Conservation (phyloP, 2,888 invertebrate genomes). For the Lymantria dispar region DNA sequence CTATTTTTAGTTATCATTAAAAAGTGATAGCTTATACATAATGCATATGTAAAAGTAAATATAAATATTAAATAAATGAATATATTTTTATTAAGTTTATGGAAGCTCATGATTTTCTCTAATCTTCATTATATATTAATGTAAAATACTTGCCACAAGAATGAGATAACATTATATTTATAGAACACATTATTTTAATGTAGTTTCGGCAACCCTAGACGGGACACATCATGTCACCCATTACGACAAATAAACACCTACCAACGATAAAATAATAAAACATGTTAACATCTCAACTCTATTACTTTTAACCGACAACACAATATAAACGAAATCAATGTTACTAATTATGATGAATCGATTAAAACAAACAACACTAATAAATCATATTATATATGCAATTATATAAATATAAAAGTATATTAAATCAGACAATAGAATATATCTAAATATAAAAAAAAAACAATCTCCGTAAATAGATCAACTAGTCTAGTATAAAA, state of each 20-base stretch:
- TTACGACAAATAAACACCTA: slow-evolving; percentile 66
- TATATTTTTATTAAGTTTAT: too few relatives aligned
- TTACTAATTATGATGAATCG: slow-evolving; percentile 68
- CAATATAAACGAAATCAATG: slow-evolving; percentile 67
- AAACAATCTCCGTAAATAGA: slow-evolving; percentile 84
- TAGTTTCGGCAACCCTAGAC: slow-evolving; percentile 12
- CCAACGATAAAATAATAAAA: slow-evolving; percentile 72
- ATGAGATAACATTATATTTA: too few relatives aligned
- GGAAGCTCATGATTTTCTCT: too few relatives aligned
- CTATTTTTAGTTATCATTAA: too few relatives aligned
- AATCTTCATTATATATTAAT: too few relatives aligned
- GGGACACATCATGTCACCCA: slow-evolving; percentile 24
- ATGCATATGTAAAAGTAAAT: too few relatives aligned
- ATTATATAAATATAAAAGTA: slow-evolving; percentile 80
- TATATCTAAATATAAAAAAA: slow-evolving; percentile 81
- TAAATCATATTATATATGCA: slow-evolving; percentile 77
- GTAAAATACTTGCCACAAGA: too few relatives aligned
- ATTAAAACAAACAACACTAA: slow-evolving; percentile 83
- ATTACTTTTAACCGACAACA: slow-evolving; percentile 50
- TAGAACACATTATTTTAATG: too few relatives aligned
- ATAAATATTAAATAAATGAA: too few relatives aligned
- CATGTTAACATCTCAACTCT: slow-evolving; percentile 62
- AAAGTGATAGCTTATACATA: too few relatives aligned
- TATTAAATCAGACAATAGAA: slow-evolving; percentile 82
- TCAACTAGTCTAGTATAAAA: slow-evolving; percentile 83